A percentile compares a stretch with the other conserved stretches of the same genome.
Evolutionary conservation across 2,797 vertebrate species (phyloP).

Genomic region (Enteromius fasciolatus): DNA sequence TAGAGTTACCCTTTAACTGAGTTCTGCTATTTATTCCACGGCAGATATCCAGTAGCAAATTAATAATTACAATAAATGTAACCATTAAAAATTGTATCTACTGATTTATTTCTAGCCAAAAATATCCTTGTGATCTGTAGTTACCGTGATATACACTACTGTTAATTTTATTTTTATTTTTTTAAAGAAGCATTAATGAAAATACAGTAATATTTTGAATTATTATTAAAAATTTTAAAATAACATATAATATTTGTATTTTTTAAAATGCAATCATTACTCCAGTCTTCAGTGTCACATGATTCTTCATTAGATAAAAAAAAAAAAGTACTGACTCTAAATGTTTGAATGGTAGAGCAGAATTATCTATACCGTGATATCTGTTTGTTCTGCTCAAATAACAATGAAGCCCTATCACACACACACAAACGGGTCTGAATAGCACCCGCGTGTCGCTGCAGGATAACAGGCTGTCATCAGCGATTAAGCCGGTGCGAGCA

Average conservation of each 20-base stretch:
- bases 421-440: constrained; percentile 8
- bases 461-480: constrained; percentile 68
- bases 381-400: not conserved
- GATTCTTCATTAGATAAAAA: not conserved
- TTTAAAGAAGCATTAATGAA: not conserved
- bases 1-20: too few relatives aligned
- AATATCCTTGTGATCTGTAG: not conserved
- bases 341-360: not conserved
- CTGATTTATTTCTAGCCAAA: not conserved
- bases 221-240: not conserved
- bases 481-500: constrained; percentile 58
- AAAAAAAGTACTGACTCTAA: not conserved
- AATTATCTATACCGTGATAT: not conserved
- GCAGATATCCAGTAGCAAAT: not conserved
- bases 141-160: not conserved
- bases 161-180: not conserved
- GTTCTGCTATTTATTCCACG: not conserved
- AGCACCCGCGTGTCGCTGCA: constrained; percentile 45
- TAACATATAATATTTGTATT: not conserved
- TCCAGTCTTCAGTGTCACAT: not conserved
- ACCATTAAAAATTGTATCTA: not conserved
- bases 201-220: not conserved
- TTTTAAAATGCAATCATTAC: not conserved
- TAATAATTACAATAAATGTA: not conserved
- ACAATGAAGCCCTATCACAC: constrained; percentile 42